These are phyloP conservation scores for Ornithorhynchus anatinus DNA, from an alignment of 2,113 vertebrate species.

Conservation along the genomic window DNA sequence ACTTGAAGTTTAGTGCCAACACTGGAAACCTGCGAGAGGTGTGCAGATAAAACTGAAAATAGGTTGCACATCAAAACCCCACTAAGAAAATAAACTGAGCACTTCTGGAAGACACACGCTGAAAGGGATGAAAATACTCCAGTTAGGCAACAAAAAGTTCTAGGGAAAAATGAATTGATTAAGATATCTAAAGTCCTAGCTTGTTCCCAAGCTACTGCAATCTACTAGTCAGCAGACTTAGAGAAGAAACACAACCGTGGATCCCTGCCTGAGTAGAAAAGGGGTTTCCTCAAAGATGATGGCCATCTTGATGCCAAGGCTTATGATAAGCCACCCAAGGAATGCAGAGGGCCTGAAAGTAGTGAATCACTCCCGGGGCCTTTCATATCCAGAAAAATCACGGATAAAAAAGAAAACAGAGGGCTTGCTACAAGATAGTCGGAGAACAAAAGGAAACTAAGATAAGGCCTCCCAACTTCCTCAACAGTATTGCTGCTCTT, in stretches of 20 bases:
- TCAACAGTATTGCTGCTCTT: background rate
- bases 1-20: too few species aligned
- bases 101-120: too few species aligned
- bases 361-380: background rate
- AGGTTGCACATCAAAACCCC: too few species aligned
- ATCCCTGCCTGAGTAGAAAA: background rate
- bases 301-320: background rate
- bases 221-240: too few species aligned
- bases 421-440: background rate
- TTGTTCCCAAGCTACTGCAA: too few species aligned
- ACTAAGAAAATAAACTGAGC: too few species aligned
- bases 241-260: background rate
- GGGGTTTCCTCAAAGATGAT: background rate
- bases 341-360: background rate
- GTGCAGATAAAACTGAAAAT: too few species aligned
- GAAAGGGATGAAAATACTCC: too few species aligned
- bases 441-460: background rate
- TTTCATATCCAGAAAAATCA: background rate
- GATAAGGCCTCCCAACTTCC: background rate
- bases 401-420: background rate
- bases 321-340: background rate
- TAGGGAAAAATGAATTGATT: too few species aligned
- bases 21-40: too few species aligned
- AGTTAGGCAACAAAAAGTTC: too few species aligned
- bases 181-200: too few species aligned